A percentile compares a stretch with the other conserved stretches of the same genome.
phyloP scores from a whole-genome alignment of 2,113 vertebrate species.

The rat (Rattus norvegicus) region GRCr8 NC_086021.1:143994001-143994500 shows the following conservation, averaged over 20 bases:
- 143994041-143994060: background rate
- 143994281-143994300: background rate
- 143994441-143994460: background rate
- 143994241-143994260: background rate
- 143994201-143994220: background rate
- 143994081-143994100: background rate
- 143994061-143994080: background rate
- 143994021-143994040: background rate
- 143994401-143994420: background rate
- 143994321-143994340: background rate
- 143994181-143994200: too few relatives aligned
- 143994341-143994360: background rate
- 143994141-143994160: background rate
- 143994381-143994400: background rate
- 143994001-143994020: background rate
- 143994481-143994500: too few relatives aligned
- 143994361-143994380: background rate
- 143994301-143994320: background rate
- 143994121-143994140: background rate
- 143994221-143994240: background rate
- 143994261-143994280: background rate
- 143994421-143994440: background rate
- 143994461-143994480: background rate
- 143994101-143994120: background rate
- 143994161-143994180: background rate